Evolutionary conservation across 2,113 vertebrate genomes (phyloP).

Genomic region (Trichechus manatus): DNA sequence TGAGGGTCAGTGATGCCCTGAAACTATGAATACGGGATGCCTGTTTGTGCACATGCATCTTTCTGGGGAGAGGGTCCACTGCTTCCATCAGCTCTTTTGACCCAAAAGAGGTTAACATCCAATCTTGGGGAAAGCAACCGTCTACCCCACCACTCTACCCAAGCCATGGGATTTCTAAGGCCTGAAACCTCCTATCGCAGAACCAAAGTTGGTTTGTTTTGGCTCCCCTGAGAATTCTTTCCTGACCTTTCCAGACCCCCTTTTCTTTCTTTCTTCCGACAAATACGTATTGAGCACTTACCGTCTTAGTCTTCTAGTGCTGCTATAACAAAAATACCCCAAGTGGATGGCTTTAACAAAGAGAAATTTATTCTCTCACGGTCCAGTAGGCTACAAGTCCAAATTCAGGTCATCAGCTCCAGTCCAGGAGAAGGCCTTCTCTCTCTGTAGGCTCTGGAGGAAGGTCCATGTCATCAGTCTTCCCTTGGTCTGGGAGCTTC

Average conservation of each 20-base stretch:
- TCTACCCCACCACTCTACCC: background rate
- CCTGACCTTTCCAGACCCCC: background rate
- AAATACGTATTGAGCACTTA: fast-evolving
- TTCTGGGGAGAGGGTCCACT: background rate
- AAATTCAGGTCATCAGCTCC: too few relatives aligned
- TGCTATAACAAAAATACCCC: too few relatives aligned
- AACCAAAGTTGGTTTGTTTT: background rate
- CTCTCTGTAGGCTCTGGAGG: too few relatives aligned
- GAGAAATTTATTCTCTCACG: too few relatives aligned
- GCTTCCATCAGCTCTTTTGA: background rate
- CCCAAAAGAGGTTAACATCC: background rate
- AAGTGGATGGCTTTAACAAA: too few relatives aligned
- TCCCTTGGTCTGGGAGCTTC: too few relatives aligned
- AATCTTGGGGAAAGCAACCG: background rate
- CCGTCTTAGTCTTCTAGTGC: too few relatives aligned
- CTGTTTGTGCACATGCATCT: background rate
- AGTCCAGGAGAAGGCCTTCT: too few relatives aligned
- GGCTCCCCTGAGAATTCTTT: background rate
- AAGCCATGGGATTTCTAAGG: background rate
- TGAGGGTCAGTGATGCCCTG: background rate
- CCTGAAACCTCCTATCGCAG: too few relatives aligned
- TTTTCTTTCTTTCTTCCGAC: background rate
- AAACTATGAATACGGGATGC: fast-evolving
- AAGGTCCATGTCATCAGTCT: too few relatives aligned
- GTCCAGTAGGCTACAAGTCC: too few relatives aligned